Evolutionary conservation across 2,113 vertebrate species (phyloP).

Genomic region (Sminthopsis crassicaudata): DNA sequence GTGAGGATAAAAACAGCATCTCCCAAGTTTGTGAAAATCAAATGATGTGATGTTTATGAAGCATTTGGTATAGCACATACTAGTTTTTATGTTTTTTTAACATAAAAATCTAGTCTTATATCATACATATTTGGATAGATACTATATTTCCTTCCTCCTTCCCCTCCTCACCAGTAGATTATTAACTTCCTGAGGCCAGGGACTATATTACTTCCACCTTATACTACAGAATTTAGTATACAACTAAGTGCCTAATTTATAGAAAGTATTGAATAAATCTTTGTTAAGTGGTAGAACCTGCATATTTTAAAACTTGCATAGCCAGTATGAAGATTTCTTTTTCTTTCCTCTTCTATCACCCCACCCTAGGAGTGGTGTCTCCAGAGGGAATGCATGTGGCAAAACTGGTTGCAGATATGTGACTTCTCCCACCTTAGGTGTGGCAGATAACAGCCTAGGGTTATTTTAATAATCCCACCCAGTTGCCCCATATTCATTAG

Average conservation of each 20-base stretch:
- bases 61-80: background rate
- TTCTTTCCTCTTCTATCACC: background rate
- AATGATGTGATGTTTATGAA: background rate
- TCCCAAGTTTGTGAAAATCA: background rate
- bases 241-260: background rate
- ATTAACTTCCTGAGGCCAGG: background rate
- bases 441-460: background rate
- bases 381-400: background rate
- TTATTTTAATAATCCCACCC: background rate
- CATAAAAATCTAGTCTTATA: background rate
- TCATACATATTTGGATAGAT: background rate
- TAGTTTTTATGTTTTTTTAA: background rate
- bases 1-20: background rate
- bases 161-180: background rate
- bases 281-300: background rate
- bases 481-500: background rate
- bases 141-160: background rate
- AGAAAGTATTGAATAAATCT: background rate
- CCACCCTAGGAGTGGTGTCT: background rate
- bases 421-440: background rate
- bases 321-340: background rate
- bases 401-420: background rate
- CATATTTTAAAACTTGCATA: background rate
- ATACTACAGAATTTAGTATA: background rate
- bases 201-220: background rate